A percentile compares a stretch with the other conserved stretches of the same genome.
These are phyloP conservation scores for Hestina assimilis DNA, from an alignment of 1,140 invertebrate genomes.

Conservation along the genomic window DNA sequence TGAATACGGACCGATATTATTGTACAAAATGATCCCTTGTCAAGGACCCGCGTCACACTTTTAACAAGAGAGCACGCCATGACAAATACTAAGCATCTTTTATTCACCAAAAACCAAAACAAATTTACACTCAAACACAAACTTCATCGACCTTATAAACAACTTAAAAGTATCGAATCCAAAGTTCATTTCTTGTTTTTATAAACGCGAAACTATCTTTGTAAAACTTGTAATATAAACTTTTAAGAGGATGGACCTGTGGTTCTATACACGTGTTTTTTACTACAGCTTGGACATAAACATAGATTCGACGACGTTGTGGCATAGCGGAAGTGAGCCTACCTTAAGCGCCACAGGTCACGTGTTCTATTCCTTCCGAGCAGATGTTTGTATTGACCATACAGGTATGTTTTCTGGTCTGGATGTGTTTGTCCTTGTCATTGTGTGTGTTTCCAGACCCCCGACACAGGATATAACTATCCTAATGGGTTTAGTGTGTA, in stretches of 20 bases:
- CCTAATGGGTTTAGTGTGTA: too few species aligned
- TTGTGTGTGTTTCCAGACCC: too few species aligned
- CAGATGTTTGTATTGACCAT: too few species aligned
- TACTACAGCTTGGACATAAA: neutral
- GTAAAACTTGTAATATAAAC: neutral
- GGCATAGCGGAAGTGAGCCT: too few species aligned
- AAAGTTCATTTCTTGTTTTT: neutral
- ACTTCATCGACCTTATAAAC: neutral
- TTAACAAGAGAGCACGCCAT: conserved; percentile 41
- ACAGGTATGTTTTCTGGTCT: too few species aligned
- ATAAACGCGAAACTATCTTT: neutral
- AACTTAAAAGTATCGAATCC: neutral
- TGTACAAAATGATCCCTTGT: conserved; percentile 34
- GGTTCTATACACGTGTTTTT: neutral
- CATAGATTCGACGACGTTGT: too few species aligned
- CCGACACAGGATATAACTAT: too few species aligned
- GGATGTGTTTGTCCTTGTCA: too few species aligned
- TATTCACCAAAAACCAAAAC: conserved; percentile 15
- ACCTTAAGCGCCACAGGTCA: too few species aligned
- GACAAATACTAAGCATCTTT: conserved; percentile 46
- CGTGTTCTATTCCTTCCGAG: too few species aligned
- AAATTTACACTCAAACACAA: neutral
- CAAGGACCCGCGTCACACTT: conserved; percentile 43
- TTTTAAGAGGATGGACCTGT: conserved; percentile 6
- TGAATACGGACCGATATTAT: conserved; percentile 26